These are phyloP conservation scores for Lepidothrix coronata DNA, from an alignment of 2,113 vertebrate genomes.

Conservation along the genomic window DNA sequence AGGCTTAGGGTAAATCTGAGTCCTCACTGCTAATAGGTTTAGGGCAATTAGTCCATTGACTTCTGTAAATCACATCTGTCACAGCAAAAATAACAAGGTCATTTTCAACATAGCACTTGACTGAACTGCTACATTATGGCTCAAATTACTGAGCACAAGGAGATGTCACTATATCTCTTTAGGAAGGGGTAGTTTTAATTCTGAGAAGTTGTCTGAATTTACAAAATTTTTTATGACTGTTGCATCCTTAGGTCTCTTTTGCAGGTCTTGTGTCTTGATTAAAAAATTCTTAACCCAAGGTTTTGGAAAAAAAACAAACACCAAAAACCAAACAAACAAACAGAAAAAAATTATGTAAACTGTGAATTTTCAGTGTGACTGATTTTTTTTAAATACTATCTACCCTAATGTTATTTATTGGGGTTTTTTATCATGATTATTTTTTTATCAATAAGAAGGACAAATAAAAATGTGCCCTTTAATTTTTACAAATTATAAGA, in stretches of 20 bases:
- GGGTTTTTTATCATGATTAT: not conserved
- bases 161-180: not conserved
- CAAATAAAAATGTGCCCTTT: conserved; percentile 19
- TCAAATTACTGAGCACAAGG: not conserved
- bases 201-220: not conserved
- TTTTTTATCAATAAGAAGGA: not conserved
- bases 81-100: not conserved
- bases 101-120: not conserved
- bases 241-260: not conserved
- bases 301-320: not conserved
- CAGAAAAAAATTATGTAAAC: not conserved
- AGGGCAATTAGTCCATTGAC: conserved; percentile 31
- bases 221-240: not conserved
- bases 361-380: not conserved
- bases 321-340: not conserved
- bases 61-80: conserved; percentile 33
- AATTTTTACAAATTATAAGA: conserved; percentile 17
- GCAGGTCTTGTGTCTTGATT: not conserved
- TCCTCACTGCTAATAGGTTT: conserved; percentile 12
- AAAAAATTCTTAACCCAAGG: not conserved
- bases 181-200: not conserved
- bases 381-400: not conserved
- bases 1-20: not conserved
- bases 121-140: not conserved
- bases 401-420: not conserved